Evolutionary conservation across 2,113 vertebrate species (phyloP).

Genomic region (Vidua chalybeata): DNA sequence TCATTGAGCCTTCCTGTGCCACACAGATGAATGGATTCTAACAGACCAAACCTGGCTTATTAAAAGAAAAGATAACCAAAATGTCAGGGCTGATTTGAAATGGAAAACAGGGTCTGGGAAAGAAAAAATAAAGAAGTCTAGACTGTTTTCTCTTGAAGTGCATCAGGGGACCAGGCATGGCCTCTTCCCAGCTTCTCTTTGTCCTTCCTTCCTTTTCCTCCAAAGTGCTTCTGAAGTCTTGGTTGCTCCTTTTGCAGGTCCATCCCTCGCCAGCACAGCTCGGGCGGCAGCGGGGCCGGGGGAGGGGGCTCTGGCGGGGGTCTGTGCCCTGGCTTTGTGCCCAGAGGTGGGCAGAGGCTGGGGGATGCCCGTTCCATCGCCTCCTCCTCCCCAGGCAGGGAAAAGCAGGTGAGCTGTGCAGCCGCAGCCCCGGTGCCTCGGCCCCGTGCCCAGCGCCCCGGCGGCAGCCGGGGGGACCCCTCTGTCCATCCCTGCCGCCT

Average conservation of each 20-base stretch:
- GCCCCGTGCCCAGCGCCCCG: no score
- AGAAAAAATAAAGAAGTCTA: neutral
- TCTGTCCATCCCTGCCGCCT: neutral
- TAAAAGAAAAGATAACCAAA: slow-evolving; percentile 3
- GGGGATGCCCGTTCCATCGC: neutral
- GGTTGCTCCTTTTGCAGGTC: neutral
- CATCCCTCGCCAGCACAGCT: rapidly evolving
- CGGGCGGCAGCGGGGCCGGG: neutral
- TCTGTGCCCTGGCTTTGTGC: rapidly evolving
- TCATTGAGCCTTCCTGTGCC: neutral
- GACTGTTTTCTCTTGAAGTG: neutral
- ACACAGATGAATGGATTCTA: neutral
- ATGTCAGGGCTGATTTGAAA: slow-evolving; percentile 30
- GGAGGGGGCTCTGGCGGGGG: neutral
- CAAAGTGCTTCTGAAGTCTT: neutral
- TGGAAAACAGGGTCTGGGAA: neutral
- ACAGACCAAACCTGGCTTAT: neutral
- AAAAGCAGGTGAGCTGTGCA: neutral
- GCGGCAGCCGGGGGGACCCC: neutral
- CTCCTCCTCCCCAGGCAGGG: no score
- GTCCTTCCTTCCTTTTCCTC: neutral
- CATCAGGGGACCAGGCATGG: neutral
- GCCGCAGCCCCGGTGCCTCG: neutral
- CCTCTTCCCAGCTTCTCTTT: neutral
- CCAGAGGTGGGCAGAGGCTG: neutral